These are phyloP conservation scores for Melangyna quadrimaculata DNA, from an alignment of 2,888 invertebrate species.

Conservation along the genomic window DNA sequence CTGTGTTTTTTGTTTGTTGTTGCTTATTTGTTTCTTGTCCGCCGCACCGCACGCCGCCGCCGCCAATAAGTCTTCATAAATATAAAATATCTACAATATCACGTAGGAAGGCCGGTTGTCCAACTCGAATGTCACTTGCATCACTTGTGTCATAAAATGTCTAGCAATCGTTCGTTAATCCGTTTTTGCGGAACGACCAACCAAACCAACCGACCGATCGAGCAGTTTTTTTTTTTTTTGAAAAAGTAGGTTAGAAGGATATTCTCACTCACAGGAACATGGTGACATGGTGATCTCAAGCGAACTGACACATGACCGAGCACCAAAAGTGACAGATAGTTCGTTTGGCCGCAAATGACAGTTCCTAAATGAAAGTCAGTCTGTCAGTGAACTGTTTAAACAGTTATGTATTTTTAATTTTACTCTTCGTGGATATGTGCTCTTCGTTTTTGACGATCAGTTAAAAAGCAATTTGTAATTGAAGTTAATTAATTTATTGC, in stretches of 20 bases:
- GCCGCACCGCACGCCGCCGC: neutral
- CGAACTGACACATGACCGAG: constrained; percentile 67
- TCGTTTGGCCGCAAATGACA: constrained; percentile 41
- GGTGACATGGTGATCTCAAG: constrained; percentile 67
- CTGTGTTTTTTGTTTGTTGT: constrained; percentile 12
- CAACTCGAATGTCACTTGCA: constrained; percentile 60
- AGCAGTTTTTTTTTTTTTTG: neutral
- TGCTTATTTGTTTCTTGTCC: neutral
- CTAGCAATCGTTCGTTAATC: constrained; percentile 63
- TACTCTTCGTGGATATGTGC: neutral
- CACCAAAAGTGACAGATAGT: constrained; percentile 61
- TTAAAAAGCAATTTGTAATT: constrained; percentile 70
- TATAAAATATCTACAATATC: neutral
- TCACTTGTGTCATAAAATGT: constrained; percentile 65
- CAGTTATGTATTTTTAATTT: neutral
- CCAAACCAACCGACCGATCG: constrained; percentile 1
- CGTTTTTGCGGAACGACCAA: constrained; percentile 34
- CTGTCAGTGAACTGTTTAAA: neutral
- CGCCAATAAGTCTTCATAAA: neutral
- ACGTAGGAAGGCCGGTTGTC: constrained; percentile 49
- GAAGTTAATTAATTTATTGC: constrained; percentile 71
- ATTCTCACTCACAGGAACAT: constrained; percentile 63
- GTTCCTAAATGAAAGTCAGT: constrained; percentile 37
- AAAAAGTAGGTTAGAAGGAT: constrained; percentile 69
- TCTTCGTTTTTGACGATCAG: constrained; percentile 48